These are phyloP conservation scores for Chrysolina haemoptera DNA, from an alignment of 2,888 invertebrate species.

Conservation along the genomic window DNA sequence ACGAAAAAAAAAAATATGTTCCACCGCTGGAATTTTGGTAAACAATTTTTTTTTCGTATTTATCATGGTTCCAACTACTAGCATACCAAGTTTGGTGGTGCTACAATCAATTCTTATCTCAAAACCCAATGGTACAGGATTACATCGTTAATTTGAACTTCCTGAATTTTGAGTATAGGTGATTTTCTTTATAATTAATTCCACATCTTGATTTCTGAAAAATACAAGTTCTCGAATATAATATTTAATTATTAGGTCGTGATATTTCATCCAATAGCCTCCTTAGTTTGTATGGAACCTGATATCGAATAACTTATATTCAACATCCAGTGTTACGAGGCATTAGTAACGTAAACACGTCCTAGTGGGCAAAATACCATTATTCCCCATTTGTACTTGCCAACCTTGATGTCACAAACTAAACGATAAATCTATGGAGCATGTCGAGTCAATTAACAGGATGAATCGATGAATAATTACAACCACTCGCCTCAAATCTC, in stretches of 20 bases:
- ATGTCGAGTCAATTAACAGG: neutral
- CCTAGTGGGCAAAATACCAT: neutral
- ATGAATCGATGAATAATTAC: neutral
- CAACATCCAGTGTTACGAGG: neutral
- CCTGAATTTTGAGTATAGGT: too few relatives aligned
- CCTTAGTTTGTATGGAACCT: neutral
- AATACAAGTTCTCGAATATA: slow-evolving; percentile 75
- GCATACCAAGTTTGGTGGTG: too few relatives aligned
- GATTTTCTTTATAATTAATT: too few relatives aligned
- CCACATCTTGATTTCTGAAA: too few relatives aligned
- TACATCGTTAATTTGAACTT: too few relatives aligned
- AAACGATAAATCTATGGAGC: neutral
- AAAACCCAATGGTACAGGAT: too few relatives aligned
- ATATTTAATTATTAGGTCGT: slow-evolving; percentile 3
- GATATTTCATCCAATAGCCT: neutral
- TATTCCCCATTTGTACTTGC: neutral
- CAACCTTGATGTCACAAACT: neutral
- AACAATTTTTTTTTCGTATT: too few relatives aligned
- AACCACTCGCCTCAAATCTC: too few relatives aligned
- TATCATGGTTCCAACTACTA: too few relatives aligned
- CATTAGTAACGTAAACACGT: slow-evolving; percentile 6
- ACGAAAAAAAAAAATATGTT: too few relatives aligned
- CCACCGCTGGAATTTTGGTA: too few relatives aligned
- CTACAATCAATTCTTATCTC: too few relatives aligned
- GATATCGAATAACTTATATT: slow-evolving; percentile 4